Evolutionary conservation across 2,888 invertebrate species (phyloP).

Genomic region (Rotaria socialis): DNA sequence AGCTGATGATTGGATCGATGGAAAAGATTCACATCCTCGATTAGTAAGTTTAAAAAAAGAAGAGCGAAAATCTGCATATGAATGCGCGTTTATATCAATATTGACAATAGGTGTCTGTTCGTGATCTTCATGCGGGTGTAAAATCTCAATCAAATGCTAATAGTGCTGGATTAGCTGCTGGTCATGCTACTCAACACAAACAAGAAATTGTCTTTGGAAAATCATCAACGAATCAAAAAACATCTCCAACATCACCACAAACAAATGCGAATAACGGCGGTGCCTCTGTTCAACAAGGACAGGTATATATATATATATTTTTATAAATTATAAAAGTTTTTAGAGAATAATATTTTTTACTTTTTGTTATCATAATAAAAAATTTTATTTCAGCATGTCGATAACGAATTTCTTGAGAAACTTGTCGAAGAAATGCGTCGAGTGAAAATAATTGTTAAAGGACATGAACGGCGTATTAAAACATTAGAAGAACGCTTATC

Average conservation of each 20-base stretch:
- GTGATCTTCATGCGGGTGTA: slow-evolving; percentile 1
- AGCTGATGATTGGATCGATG: slow-evolving; percentile 74
- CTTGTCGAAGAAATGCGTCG: slow-evolving; percentile 46
- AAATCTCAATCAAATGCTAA: background rate
- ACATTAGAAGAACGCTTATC: slow-evolving; percentile 45
- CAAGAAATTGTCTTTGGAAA: slow-evolving; percentile 36
- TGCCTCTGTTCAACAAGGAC: background rate
- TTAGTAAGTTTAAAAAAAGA: background rate
- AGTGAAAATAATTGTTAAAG: slow-evolving; percentile 47
- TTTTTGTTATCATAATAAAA: background rate
- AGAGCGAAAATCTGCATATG: too few species aligned
- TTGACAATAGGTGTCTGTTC: background rate
- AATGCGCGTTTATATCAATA: too few species aligned
- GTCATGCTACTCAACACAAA: background rate
- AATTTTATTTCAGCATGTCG: slow-evolving; percentile 19
- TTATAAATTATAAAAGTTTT: background rate
- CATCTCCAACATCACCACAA: slow-evolving; percentile 16
- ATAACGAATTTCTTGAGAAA: slow-evolving; percentile 45
- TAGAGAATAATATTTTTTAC: background rate
- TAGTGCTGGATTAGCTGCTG: background rate
- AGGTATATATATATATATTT: background rate
- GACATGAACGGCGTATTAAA: slow-evolving; percentile 46
- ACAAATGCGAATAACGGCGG: background rate
- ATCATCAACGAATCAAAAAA: background rate
- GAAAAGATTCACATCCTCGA: slow-evolving; percentile 43